Percentiles rank a stretch among this genome's conserved stretches.
These are phyloP conservation scores for Acromyrmex charruanus DNA, from an alignment of 1,140 invertebrate genomes.

Conservation along the genomic window DNA sequence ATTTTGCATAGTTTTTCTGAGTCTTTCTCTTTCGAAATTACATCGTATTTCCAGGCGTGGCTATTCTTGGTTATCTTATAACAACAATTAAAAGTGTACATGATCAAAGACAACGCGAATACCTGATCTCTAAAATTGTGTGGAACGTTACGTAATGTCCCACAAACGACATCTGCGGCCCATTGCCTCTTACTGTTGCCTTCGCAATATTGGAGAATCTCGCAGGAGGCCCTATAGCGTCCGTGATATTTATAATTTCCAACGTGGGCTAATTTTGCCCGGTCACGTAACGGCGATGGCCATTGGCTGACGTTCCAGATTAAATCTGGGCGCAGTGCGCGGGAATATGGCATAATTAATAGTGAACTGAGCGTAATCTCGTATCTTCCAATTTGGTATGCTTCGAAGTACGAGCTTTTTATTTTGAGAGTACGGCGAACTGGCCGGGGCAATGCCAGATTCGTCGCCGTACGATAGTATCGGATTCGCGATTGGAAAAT, in stretches of 20 bases:
- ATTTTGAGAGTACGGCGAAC: slow-evolving; percentile 7
- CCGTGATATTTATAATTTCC: slow-evolving; percentile 57
- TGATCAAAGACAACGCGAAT: background rate
- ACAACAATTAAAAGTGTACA: background rate
- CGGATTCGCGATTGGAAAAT: slow-evolving; percentile 10
- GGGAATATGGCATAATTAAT: slow-evolving; percentile 59
- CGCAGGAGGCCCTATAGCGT: background rate
- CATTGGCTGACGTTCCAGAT: slow-evolving; percentile 52
- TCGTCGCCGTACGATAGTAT: background rate
- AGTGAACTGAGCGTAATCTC: slow-evolving; percentile 50
- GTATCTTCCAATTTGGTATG: slow-evolving; percentile 59
- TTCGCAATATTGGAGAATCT: slow-evolving; percentile 50
- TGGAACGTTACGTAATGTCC: background rate
- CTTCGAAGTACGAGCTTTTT: slow-evolving; percentile 37
- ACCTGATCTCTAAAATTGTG: too few species aligned
- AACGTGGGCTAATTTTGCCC: slow-evolving; percentile 50
- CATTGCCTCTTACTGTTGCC: slow-evolving; percentile 29
- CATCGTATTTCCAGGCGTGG: background rate
- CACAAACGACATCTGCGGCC: slow-evolving; percentile 51
- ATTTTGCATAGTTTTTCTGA: background rate
- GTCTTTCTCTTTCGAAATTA: slow-evolving; percentile 10
- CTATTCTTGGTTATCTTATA: slow-evolving; percentile 2
- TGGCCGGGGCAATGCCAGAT: background rate
- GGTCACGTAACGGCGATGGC: slow-evolving; percentile 55
- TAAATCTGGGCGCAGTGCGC: slow-evolving; percentile 44